These are phyloP conservation scores for Rhopalosiphum padi DNA, from an alignment of 1,140 invertebrate genomes.

Conservation along the genomic window DNA sequence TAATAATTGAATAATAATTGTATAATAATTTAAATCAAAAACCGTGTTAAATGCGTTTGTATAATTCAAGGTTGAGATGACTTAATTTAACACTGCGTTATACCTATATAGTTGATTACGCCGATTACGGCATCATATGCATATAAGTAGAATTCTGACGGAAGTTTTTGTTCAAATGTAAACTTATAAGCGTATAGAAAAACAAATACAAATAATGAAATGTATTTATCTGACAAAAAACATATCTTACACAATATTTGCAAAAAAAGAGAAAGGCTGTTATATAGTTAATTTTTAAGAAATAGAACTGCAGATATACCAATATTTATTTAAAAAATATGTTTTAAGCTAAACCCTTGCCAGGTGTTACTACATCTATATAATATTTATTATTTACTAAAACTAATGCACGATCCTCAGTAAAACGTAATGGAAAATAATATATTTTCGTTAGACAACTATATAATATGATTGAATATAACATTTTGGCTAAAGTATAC, in stretches of 20 bases:
- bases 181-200: neutral
- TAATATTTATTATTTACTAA: neutral
- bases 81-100: neutral
- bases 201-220: constrained; percentile 40
- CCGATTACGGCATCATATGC: neutral
- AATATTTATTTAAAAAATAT: constrained; percentile 2
- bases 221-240: neutral
- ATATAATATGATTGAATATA: neutral
- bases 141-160: neutral
- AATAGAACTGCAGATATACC: neutral
- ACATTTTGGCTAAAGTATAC: neutral
- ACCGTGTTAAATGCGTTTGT: neutral
- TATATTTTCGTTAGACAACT: neutral
- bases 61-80: neutral
- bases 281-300: neutral
- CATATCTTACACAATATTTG: constrained; percentile 40
- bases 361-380: neutral
- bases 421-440: neutral
- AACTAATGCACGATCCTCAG: neutral
- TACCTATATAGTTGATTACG: neutral
- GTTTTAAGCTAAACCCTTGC: neutral
- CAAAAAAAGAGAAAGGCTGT: constrained; percentile 44
- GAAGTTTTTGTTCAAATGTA: neutral
- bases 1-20: neutral
- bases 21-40: neutral